These are phyloP conservation scores for Anas bernieri DNA, from an alignment of 2,797 vertebrate species.

Conservation along the genomic window DNA sequence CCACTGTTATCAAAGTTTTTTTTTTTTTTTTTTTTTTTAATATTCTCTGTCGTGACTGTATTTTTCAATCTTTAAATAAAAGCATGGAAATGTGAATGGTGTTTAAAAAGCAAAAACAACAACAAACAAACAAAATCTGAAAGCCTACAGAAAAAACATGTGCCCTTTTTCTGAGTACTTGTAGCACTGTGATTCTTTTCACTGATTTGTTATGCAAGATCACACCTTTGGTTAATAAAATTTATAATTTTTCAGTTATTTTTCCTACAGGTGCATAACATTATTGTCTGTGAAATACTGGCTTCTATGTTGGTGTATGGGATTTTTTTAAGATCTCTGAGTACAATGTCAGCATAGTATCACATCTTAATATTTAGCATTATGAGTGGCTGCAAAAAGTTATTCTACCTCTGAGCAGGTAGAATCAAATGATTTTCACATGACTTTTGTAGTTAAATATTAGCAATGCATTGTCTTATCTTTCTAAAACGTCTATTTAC, in stretches of 20 bases:
- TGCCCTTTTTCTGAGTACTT: slow-evolving; percentile 12
- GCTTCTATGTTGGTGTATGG: background rate
- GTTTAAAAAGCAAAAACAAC: background rate
- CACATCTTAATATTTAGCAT: slow-evolving; percentile 36
- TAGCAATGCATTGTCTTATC: background rate
- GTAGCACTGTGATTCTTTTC: background rate
- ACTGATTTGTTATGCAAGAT: slow-evolving; percentile 20
- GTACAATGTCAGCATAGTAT: background rate
- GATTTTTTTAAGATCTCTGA: background rate
- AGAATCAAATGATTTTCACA: background rate
- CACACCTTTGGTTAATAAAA: slow-evolving; percentile 54
- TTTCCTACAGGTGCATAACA: slow-evolving; percentile 39
- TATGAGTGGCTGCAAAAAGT: slow-evolving; percentile 2
- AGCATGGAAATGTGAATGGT: slow-evolving; percentile 26
- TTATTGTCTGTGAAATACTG: slow-evolving; percentile 47
- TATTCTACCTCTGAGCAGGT: slow-evolving; percentile 27
- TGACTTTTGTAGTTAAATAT: background rate
- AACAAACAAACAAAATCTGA: background rate
- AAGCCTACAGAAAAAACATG: background rate
- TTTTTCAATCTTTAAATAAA: slow-evolving; percentile 30
- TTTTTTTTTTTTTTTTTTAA: background rate
- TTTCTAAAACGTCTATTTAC: background rate
- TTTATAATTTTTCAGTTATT: slow-evolving; percentile 55
- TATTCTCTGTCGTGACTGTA: background rate
- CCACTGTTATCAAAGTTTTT: background rate